Evolutionary conservation across 2,797 vertebrate genomes (phyloP).

Genomic region (Bucorvus abyssinicus): DNA sequence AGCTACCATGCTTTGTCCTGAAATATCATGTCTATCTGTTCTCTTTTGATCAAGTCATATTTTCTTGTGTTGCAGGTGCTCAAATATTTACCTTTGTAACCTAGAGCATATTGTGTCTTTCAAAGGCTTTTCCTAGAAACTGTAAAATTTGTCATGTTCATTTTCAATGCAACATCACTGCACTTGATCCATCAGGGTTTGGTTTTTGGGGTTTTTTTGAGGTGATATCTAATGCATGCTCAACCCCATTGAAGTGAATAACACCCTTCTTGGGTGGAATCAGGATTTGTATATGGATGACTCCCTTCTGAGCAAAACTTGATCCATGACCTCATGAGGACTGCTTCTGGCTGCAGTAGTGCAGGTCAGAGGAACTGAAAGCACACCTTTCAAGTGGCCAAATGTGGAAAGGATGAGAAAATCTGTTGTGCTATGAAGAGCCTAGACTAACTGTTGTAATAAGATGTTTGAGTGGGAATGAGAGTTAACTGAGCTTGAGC

Average conservation of each 20-base stretch:
- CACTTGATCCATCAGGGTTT: background rate
- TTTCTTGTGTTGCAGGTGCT: background rate
- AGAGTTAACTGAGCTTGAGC: constrained; percentile 32
- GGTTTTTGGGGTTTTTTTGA: background rate
- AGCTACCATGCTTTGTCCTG: background rate
- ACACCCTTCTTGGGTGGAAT: background rate
- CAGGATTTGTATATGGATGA: background rate
- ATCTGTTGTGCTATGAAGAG: background rate
- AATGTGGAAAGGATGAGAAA: constrained; percentile 1
- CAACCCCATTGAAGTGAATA: background rate
- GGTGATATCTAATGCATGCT: background rate
- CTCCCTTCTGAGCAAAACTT: background rate
- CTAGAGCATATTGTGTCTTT: background rate
- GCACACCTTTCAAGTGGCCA: background rate
- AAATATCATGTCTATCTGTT: background rate
- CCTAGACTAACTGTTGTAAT: background rate
- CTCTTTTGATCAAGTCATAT: background rate
- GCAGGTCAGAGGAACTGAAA: background rate
- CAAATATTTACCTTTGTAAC: background rate
- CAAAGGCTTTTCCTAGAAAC: background rate
- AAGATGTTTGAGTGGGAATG: constrained; percentile 34
- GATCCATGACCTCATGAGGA: background rate
- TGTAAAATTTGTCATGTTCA: background rate
- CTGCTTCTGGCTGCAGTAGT: background rate
- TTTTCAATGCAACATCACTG: background rate